These are phyloP conservation scores for Mormyrops boulengeri DNA, from an alignment of 2,797 vertebrate genomes.

Conservation along the genomic window DNA sequence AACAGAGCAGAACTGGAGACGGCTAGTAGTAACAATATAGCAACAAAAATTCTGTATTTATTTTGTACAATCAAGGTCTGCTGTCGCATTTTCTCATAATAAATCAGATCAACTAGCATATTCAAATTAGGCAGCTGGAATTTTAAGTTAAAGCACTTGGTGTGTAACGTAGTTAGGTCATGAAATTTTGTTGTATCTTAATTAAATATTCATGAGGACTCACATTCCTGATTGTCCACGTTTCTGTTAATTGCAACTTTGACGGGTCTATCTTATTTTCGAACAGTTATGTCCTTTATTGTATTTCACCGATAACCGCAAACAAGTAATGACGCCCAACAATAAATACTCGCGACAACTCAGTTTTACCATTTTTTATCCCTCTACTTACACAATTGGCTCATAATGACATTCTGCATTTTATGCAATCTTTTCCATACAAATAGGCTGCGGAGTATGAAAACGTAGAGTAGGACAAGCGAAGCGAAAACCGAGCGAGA, in stretches of 20 bases:
- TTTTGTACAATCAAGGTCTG: conserved; percentile 36
- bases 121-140: not conserved
- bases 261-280: not conserved
- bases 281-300: not conserved
- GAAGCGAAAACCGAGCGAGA: not conserved
- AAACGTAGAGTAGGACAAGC: not conserved
- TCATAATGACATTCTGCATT: not conserved
- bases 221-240: not conserved
- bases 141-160: not conserved
- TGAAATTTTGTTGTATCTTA: not conserved
- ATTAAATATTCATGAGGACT: conserved; percentile 6
- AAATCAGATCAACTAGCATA: not conserved
- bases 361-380: not conserved
- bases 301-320: not conserved
- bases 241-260: conserved; percentile 2
- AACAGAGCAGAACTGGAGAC: conserved; percentile 42
- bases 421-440: not conserved
- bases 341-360: not conserved
- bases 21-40: conserved; percentile 52
- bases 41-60: conserved; percentile 47
- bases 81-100: not conserved
- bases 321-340: not conserved
- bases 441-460: not conserved
- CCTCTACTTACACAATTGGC: not conserved
- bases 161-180: not conserved